Conservation (phyloP, 2,113 vertebrate species). For the Siniperca knerii region DNA sequence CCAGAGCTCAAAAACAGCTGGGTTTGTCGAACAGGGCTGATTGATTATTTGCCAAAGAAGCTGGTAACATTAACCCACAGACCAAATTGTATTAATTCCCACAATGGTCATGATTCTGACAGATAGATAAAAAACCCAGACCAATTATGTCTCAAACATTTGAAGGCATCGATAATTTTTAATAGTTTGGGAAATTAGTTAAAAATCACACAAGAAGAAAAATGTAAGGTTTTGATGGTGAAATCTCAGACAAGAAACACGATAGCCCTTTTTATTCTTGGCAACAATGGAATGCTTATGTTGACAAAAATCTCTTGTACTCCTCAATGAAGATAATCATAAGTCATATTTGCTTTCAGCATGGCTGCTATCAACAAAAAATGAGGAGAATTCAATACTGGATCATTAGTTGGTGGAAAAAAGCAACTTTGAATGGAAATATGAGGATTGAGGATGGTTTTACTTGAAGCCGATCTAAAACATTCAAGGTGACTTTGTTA, state of each 20-base stretch:
- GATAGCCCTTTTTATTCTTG: constrained; percentile 5
- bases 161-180: constrained; percentile 8
- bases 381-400: not conserved
- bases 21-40: not conserved
- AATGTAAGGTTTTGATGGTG: constrained; percentile 34
- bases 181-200: constrained; percentile 58
- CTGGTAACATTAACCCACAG: not conserved
- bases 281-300: constrained; percentile 16
- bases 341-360: constrained; percentile 43
- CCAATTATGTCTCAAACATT: constrained; percentile 58
- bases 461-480: not conserved
- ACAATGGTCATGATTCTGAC: not conserved
- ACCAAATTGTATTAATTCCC: constrained; percentile 21
- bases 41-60: constrained; percentile 32
- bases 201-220: constrained; percentile 37
- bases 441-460: not conserved
- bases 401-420: not conserved
- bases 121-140: constrained; percentile 27
- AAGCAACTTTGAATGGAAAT: not conserved
- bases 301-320: constrained; percentile 44
- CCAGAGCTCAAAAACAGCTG: constrained; percentile 77
- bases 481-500: not conserved
- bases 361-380: not conserved
- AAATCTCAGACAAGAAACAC: constrained; percentile 59
- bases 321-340: constrained; percentile 33